These are phyloP conservation scores for Cydia pomonella DNA, from an alignment of 1,140 invertebrate species.

Conservation along the genomic window DNA sequence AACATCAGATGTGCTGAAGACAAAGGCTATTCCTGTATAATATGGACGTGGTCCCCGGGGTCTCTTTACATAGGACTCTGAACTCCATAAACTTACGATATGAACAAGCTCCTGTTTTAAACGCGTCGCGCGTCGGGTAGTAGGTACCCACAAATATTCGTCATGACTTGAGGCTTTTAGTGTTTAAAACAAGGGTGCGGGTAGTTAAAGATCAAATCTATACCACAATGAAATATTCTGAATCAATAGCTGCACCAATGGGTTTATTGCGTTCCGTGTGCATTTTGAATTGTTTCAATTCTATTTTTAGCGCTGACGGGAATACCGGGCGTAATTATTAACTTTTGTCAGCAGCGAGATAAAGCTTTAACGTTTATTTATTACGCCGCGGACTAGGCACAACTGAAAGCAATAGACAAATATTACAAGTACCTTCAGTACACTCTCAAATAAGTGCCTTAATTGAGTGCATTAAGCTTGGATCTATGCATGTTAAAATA, in stretches of 20 bases:
- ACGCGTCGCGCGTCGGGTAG: not conserved
- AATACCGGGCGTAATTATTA: conserved; percentile 28
- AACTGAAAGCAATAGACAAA: not conserved
- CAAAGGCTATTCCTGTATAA: conserved; percentile 6
- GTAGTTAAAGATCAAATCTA: not conserved
- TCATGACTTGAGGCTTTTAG: not conserved
- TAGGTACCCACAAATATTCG: not conserved
- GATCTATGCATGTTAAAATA: too few relatives aligned
- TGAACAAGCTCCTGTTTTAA: conserved; percentile 12
- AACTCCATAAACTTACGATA: conserved; percentile 25
- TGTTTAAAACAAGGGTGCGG: not conserved
- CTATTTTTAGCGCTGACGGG: not conserved
- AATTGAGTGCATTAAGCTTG: too few relatives aligned
- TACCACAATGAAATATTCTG: conserved; percentile 11
- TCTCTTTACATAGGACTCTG: conserved; percentile 24
- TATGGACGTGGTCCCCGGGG: not conserved
- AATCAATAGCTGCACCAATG: conserved; percentile 12
- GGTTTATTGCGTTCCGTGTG: conserved; percentile 17
- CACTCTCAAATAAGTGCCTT: too few relatives aligned
- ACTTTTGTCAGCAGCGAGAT: conserved; percentile 1
- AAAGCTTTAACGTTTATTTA: not conserved
- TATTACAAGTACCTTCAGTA: not conserved
- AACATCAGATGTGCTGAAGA: conserved; percentile 22
- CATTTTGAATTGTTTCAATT: conserved; percentile 27
- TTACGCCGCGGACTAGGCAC: not conserved